A percentile compares a stretch with the other conserved stretches of the same genome.
Conservation (phyloP, 2,113 vertebrate species). For the Semnopithecus entellus region DNA sequence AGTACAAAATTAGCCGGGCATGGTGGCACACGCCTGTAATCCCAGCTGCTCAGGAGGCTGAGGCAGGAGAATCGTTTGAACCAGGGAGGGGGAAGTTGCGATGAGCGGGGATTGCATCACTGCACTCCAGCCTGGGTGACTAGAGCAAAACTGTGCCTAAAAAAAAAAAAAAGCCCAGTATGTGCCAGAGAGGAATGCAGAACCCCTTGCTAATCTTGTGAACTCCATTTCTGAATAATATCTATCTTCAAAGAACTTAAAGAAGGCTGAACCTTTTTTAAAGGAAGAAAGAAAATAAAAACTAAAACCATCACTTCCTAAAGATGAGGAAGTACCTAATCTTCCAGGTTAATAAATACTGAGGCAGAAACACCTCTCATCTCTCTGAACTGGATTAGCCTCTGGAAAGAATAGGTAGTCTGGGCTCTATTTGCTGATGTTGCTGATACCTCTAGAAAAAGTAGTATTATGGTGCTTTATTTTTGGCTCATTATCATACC, state of each 20-base stretch:
- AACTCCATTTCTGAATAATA: neutral
- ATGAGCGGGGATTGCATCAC: too few species aligned
- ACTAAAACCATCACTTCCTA: neutral
- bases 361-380: neutral
- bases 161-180: neutral
- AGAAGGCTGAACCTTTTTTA: neutral
- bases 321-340: neutral
- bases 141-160: too few species aligned
- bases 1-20: too few species aligned
- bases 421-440: neutral
- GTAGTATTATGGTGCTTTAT: neutral
- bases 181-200: neutral
- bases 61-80: too few species aligned
- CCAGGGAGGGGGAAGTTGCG: too few species aligned
- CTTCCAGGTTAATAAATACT: neutral
- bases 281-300: neutral
- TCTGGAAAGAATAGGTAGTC: neutral
- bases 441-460: neutral
- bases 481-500: neutral
- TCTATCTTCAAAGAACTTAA: neutral
- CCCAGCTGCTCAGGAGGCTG: too few species aligned
- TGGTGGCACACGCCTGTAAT: too few species aligned
- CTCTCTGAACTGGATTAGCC: neutral
- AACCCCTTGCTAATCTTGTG: neutral
- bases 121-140: too few species aligned